phyloP scores from a whole-genome alignment of 2,888 invertebrate genomes.

The Toxonevra muliebris region DNA sequence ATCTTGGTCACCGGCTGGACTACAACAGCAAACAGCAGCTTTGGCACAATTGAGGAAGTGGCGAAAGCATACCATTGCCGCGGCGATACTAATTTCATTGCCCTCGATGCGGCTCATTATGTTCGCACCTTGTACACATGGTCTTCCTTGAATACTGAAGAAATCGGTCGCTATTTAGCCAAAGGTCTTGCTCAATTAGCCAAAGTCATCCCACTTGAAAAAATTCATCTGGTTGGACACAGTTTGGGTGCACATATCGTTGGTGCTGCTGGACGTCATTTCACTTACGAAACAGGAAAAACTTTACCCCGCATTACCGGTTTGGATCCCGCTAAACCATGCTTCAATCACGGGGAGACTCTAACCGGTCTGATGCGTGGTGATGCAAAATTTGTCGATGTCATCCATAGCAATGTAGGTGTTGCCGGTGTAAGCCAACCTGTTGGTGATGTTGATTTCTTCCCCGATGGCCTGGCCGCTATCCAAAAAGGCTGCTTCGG shows the following conservation, averaged over 20 bases:
- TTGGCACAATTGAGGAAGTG: slow-evolving; percentile 37
- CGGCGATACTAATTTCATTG: slow-evolving; percentile 52
- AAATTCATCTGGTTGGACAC: slow-evolving; percentile 56
- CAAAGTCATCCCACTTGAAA: slow-evolving; percentile 46
- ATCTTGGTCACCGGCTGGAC: slow-evolving; percentile 58
- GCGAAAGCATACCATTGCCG: slow-evolving; percentile 56
- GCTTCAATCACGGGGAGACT: no score
- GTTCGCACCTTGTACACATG: slow-evolving; percentile 55
- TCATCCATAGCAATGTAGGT: slow-evolving; percentile 57
- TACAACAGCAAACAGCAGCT: slow-evolving; percentile 44
- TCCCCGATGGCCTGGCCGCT: no score
- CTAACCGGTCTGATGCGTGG: no score
- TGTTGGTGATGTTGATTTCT: no score
- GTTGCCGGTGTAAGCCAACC: slow-evolving; percentile 48
- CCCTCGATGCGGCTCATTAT: slow-evolving; percentile 51
- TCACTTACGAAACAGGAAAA: slow-evolving; percentile 42
- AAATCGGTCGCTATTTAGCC: no score
- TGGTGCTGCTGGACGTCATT: no score
- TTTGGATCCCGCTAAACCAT: no score
- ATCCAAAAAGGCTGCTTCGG: no score
- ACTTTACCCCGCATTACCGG: no score
- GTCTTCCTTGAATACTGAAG: slow-evolving; percentile 57
- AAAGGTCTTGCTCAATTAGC: no score
- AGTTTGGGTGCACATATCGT: slow-evolving; percentile 61
- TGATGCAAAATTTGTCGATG: slow-evolving; percentile 58